Base-by-base conservation (phyloP, 2,888 invertebrate species). In the Meiosimyza decipiens region DNA sequence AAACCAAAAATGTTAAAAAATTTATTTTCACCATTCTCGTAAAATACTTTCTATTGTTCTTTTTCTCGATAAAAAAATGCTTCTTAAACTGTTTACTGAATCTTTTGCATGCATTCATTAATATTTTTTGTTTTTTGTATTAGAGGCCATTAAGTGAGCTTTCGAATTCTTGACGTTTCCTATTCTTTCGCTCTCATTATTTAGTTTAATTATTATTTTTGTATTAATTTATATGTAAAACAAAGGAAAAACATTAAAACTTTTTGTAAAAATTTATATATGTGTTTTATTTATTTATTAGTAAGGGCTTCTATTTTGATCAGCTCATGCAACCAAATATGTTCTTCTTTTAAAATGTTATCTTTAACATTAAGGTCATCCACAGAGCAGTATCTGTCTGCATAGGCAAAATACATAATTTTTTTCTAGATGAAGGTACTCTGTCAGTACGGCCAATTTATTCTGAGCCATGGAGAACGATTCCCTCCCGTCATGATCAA, bases 211-310 rank as follows among this genome's bases (percentile, higher is more conserved):
- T 82, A 77, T 79, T 80, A 82, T 80, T 81, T 82, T 83, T 80
- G 80, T 84, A 84, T 82, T 84, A 85, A 85, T 84, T 84, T 84
- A 85, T 84, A 79, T 81, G 80, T 80, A 81, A 76, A 76, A 78
- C 77, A 79, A 72, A 72, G 73, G 73, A 75, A 75, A 74, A 63
- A 54, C 80, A 79, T 78, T 82, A 79, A 82, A 81, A 76, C 79
- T 73, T 77, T 73, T 82, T 79, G 76, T 72, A 74, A 82, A 80
- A 75, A 78, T 78, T 79, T 54, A 50, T 15, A 40, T 22, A 59
- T 51, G 6, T 50, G 18, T 6, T 16, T n/a, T 33, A 66, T 11
- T 47, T 49, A n/a, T 54, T 66, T 74, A 65, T 55, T 54, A 40
- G 40, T 6, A 9, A 7, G 40, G 4, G 7, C 28, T 28, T 4